Evolutionary conservation across 1,140 invertebrate genomes (phyloP).

Genomic region (Amyelois transitella): DNA sequence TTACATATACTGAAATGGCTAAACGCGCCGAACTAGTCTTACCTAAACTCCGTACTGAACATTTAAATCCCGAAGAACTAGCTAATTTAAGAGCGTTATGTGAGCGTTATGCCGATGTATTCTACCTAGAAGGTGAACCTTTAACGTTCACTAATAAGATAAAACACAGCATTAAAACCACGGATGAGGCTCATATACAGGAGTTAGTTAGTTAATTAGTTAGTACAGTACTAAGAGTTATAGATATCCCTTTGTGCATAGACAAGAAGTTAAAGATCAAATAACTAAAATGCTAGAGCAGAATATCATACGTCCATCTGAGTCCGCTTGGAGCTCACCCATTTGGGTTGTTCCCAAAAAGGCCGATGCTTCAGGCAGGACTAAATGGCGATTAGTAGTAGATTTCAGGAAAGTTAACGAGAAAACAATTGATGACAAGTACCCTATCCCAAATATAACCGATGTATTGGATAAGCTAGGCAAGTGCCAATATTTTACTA

Average conservation of each 20-base stretch:
- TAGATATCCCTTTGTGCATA: constrained; percentile 4
- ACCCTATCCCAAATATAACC: constrained; percentile 8
- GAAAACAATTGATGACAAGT: constrained; percentile 10
- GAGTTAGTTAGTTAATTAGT: too few relatives aligned
- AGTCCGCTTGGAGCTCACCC: constrained; percentile 9
- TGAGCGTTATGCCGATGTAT: constrained; percentile 12
- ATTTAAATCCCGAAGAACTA: too few relatives aligned
- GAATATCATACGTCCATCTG: constrained; percentile 7
- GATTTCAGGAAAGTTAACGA: constrained; percentile 9
- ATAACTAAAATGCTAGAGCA: constrained; percentile 9
- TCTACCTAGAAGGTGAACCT: constrained; percentile 13
- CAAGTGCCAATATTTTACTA: too few relatives aligned
- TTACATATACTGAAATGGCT: too few relatives aligned
- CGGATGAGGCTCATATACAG: constrained; percentile 8
- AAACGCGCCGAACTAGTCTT: too few relatives aligned
- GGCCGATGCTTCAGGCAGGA: constrained; percentile 7
- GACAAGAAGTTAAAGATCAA: constrained; percentile 4
- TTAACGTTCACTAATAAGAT: constrained; percentile 10
- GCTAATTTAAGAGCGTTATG: too few relatives aligned
- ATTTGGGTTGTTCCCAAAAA: constrained; percentile 12
- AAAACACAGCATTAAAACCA: constrained; percentile 4
- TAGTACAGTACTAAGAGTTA: constrained; percentile 10
- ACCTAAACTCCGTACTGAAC: too few relatives aligned
- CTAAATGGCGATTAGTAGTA: constrained; percentile 6
- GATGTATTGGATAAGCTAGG: constrained; percentile 1